Conservation (phyloP, 1,140 invertebrate species). For the Dryas iulia region DNA sequence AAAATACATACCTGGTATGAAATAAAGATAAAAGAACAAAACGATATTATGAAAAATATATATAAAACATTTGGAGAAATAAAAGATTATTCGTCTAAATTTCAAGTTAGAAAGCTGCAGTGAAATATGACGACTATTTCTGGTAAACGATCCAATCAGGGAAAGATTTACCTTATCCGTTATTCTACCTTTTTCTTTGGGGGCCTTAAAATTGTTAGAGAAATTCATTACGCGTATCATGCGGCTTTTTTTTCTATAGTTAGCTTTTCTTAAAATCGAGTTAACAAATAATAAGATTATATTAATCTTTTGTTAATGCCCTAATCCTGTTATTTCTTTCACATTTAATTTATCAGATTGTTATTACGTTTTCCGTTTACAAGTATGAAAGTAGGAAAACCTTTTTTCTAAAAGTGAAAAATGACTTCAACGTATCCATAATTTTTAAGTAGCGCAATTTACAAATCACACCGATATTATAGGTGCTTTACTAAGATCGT, state of each 20-base stretch:
- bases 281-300: too few relatives aligned
- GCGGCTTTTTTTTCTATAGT: not conserved
- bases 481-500: not conserved
- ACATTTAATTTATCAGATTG: too few relatives aligned
- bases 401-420: too few relatives aligned
- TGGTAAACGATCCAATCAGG: constrained; percentile 71
- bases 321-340: too few relatives aligned
- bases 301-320: too few relatives aligned
- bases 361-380: too few relatives aligned
- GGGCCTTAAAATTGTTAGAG: not conserved
- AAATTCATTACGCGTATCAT: not conserved
- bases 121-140: constrained; percentile 73
- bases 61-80: not conserved
- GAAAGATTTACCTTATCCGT: constrained; percentile 52
- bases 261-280: too few relatives aligned
- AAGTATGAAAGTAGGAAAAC: too few relatives aligned
- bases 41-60: not conserved
- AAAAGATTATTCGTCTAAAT: constrained; percentile 38
- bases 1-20: not conserved
- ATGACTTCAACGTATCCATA: too few relatives aligned
- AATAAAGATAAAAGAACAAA: too few relatives aligned
- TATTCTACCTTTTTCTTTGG: constrained; percentile 37
- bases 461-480: not conserved
- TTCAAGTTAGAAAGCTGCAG: constrained; percentile 49
- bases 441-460: too few relatives aligned